phyloP scores from a whole-genome alignment of 2,113 vertebrate genomes.

The Corythaeola cristata region DNA sequence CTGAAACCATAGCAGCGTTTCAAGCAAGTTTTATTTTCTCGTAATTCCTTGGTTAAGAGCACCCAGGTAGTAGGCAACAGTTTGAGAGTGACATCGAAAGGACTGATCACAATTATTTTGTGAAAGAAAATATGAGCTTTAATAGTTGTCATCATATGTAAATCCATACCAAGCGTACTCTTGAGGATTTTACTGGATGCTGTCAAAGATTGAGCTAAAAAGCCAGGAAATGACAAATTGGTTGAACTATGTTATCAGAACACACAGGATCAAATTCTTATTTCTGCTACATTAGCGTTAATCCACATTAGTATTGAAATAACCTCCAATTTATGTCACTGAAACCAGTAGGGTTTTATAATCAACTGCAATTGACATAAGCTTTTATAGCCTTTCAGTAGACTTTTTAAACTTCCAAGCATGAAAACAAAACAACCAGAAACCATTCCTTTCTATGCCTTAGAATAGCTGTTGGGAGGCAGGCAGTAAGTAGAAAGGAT shows the following conservation, averaged over 20 bases:
- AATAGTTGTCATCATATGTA: neutral
- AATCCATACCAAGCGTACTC: neutral
- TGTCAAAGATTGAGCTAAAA: neutral
- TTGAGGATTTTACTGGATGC: neutral
- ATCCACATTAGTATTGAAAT: neutral
- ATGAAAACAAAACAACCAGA: neutral
- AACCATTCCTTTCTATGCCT: neutral
- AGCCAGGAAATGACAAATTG: conserved; percentile 10
- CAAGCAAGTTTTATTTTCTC: neutral
- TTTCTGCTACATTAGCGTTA: neutral
- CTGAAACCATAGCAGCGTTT: neutral
- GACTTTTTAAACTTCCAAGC: neutral
- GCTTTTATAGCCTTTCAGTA: neutral
- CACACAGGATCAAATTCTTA: neutral
- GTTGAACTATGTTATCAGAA: conserved; percentile 5
- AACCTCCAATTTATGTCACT: neutral
- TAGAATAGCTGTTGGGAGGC: neutral
- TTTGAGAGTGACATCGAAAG: neutral
- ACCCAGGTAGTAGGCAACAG: neutral
- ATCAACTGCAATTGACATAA: neutral
- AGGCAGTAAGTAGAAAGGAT: neutral
- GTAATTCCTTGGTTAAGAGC: neutral
- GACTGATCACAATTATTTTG: neutral
- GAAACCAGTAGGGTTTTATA: neutral
- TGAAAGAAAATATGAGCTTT: neutral